Conservation (phyloP, 2,113 vertebrate species). For the Dendropsophus ebraccatus region DNA sequence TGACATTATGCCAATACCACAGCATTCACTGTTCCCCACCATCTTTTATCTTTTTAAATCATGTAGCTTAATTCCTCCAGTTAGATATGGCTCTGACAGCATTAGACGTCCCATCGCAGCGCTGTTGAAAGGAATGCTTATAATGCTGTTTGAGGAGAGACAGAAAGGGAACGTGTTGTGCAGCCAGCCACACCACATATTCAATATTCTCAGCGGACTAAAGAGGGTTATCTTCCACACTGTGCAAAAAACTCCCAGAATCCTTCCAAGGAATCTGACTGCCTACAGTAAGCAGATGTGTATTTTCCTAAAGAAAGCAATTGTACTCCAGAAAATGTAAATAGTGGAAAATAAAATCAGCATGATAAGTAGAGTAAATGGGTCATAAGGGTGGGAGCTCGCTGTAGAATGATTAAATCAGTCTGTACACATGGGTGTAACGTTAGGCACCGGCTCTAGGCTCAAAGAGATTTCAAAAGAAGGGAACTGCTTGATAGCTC, state of each 20-base stretch:
- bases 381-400: constrained; percentile 41
- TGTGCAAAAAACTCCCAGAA: constrained; percentile 63
- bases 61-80: constrained; percentile 43
- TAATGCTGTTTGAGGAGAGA: constrained; percentile 50
- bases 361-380: constrained; percentile 38
- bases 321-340: constrained; percentile 7
- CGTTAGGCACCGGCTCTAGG: not conserved
- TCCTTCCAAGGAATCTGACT: constrained; percentile 42
- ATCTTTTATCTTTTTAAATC: constrained; percentile 27
- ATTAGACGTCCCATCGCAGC: constrained; percentile 35
- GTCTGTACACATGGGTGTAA: constrained; percentile 36
- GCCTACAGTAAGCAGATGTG: constrained; percentile 55
- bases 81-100: constrained; percentile 33
- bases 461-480: constrained; percentile 14
- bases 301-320: not conserved
- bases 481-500: constrained; percentile 36
- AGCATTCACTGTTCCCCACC: constrained; percentile 2
- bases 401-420: constrained; percentile 34
- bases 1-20: constrained; percentile 30
- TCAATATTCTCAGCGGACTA: constrained; percentile 50
- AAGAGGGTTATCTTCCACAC: constrained; percentile 18
- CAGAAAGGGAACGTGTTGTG: constrained; percentile 33
- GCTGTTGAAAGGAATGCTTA: constrained; percentile 56
- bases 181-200: constrained; percentile 50
- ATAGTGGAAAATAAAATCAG: constrained; percentile 43